Evolutionary conservation across 2,113 vertebrate species (phyloP), one percentile per base, ranked within the genome.

Genomic region (Gymnocephalus cernua): DNA sequence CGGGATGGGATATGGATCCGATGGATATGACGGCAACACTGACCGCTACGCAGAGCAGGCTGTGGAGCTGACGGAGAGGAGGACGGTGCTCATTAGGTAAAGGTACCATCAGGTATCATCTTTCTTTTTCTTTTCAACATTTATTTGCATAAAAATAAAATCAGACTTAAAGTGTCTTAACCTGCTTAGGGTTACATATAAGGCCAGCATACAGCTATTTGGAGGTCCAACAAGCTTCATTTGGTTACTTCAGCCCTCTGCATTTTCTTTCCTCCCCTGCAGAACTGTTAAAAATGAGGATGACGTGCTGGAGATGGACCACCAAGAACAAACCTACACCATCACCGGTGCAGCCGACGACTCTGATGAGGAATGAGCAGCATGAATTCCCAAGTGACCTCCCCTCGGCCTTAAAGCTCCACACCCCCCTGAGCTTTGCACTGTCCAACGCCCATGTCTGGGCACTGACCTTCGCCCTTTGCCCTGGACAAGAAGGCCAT

Each of bases 71-170:
- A 95, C 91, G 1, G 93, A 95, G 89, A 94, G 93, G 71, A 95
- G 94, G 88, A 95, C 94, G 12, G 92, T 95, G 56, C 90, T 95
- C 16, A 95, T 96, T 82, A 96, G 94, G 95, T 95, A 94, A 94
- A 89, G 79, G 86, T 85, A 90, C 89, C 83, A 58, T 63, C n/a
- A 51, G 77, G 62, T 77, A 83, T 87, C 38, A 41, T 25, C 56
- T 44, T 72, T 77, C 35, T 23, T 9, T 47, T 79, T 76, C 18
- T 76, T 53, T 70, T 14, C 10, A 68, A 27, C 44, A 58, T n/a
- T 62, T 58, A 1, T 65, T 65, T 77, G 32, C 32, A 74, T 44
- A 10, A 51, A 66, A 32, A 51, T 63, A 69, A 12, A 64, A 48
- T 12, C 35, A 50, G 21, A 48, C 25, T 11, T 68, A 10, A 66